Evolutionary conservation across 1,140 invertebrate genomes (phyloP), one percentile per base, ranked within the genome.

Genomic region (Habropoda laboriosa): DNA sequence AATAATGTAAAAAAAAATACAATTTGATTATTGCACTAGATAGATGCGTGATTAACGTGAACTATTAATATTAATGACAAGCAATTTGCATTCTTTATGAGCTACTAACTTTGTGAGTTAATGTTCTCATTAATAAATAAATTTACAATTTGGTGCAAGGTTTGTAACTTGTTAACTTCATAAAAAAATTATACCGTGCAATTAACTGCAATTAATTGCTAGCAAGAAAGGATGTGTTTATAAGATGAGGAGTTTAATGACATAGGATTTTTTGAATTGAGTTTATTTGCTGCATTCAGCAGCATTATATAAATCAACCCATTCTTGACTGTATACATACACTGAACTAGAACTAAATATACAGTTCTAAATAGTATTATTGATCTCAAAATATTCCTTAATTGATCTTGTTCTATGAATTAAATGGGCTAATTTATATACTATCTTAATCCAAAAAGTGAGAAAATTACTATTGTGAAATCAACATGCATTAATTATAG

Each of bases 401-500:
- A 55, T 71, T 35, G 10, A 16, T 0, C 4, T 51, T 21, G 10
- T 12, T 10, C 0, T 13, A 6, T 1, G 0, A 35, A 32, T 27
- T 67, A 45, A 63, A 64, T 73, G 47, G 70, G 30, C 18, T 63
- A 79, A 64, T 73, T 79, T 45, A 49, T 38, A 73, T 45, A 27
- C 6, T 32, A 5, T n/a, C n/a, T 53, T n/a, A 42, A 35, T 32
- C 51, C 10, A 49, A 49, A 68, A 38, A 78, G 35, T 42, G 16
- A 32, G 38, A 35, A n/a, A 47, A 53, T 58, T 79, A 64, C 24
- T 68, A 32, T 77, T 58, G 42, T 47, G 55, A 85, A 68, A 18
- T 64, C 27, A 86, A 63, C 84, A 85, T 86, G 84, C 84, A 86
- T 45, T 53, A 72, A 57, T 51, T 51, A 51, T 49, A 63, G 47